phyloP scores from a whole-genome alignment of 2,797 vertebrate genomes.

The Alauda arvensis region DNA sequence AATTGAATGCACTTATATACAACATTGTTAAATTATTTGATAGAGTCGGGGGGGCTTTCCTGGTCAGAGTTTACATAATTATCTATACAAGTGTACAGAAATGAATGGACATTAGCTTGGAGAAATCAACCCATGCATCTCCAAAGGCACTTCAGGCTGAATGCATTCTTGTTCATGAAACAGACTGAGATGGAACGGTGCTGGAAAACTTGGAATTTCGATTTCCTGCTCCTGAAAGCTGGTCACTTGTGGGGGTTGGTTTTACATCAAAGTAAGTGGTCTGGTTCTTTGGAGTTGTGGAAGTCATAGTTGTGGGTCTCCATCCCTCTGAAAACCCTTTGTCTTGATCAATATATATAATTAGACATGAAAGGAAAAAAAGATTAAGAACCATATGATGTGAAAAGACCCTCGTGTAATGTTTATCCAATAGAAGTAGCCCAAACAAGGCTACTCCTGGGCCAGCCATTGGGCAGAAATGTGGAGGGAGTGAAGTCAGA shows the following conservation, averaged over 20 bases:
- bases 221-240: background rate
- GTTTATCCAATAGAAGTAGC: background rate
- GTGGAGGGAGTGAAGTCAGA: background rate
- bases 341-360: background rate
- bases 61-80: background rate
- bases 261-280: background rate
- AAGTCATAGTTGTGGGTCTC: background rate
- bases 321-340: background rate
- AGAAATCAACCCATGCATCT: background rate
- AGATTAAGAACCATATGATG: accelerated
- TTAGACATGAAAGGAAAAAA: background rate
- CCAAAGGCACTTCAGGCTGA: background rate
- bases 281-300: background rate
- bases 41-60: background rate
- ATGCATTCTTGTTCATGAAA: background rate
- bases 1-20: background rate
- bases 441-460: background rate
- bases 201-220: background rate
- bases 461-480: background rate
- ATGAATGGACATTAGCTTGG: background rate
- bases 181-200: background rate
- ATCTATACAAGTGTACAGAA: background rate
- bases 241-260: background rate
- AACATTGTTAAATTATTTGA: background rate
- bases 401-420: accelerated